Evolutionary conservation across 2,888 invertebrate species (phyloP).

Genomic region (Blera fallax): DNA sequence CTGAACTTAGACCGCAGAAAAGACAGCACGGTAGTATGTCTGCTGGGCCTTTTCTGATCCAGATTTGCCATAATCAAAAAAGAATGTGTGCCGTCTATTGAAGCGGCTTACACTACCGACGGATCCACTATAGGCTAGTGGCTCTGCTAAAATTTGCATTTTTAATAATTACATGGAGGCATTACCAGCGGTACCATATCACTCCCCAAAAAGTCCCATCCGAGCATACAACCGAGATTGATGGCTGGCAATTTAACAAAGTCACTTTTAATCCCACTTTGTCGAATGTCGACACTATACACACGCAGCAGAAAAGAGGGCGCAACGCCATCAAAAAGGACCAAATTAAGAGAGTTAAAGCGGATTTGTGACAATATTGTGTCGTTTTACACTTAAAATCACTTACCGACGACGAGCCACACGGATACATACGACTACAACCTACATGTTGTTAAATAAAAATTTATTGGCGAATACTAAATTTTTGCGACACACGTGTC

Average conservation of each 20-base stretch:
- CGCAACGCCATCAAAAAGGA: not conserved
- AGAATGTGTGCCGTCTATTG: too few relatives aligned
- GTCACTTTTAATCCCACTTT: slow-evolving; percentile 75
- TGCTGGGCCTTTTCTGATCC: too few relatives aligned
- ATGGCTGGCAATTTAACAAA: slow-evolving; percentile 75
- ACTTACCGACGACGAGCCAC: not conserved
- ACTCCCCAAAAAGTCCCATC: not conserved
- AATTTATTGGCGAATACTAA: slow-evolving; percentile 74
- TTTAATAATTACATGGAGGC: too few relatives aligned
- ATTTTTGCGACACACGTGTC: slow-evolving; percentile 43
- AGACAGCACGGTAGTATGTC: too few relatives aligned
- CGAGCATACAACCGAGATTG: slow-evolving; percentile 63
- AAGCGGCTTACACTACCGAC: not conserved
- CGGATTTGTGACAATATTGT: slow-evolving; percentile 41
- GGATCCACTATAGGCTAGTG: not conserved
- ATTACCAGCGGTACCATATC: slow-evolving; percentile 5
- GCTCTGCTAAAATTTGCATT: not conserved
- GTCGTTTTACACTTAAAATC: slow-evolving; percentile 49
- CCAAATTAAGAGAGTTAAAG: slow-evolving; percentile 22
- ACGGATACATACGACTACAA: not conserved
- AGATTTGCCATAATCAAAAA: too few relatives aligned
- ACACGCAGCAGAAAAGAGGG: not conserved
- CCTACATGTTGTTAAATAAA: slow-evolving; percentile 15
- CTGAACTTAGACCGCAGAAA: too few relatives aligned
- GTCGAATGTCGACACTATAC: slow-evolving; percentile 42